Evolutionary conservation across 2,888 invertebrate species (phyloP).

Genomic region (Ptycholaimellus sp.): DNA sequence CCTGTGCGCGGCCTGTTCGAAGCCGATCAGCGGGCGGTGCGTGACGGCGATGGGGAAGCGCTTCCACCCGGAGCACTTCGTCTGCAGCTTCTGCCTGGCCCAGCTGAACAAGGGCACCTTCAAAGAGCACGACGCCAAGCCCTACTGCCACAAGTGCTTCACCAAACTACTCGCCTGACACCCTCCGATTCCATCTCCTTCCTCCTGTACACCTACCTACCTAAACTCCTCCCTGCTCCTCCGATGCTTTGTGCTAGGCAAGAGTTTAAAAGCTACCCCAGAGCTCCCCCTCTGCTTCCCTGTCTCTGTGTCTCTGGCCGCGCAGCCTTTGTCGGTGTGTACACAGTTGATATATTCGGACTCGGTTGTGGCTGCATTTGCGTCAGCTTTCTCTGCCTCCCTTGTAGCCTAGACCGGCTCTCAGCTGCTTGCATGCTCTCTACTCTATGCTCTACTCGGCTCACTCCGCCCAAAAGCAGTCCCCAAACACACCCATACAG

Average conservation of each 20-base stretch:
- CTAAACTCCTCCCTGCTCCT: neutral
- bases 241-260: too few species aligned
- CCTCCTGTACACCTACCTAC: neutral
- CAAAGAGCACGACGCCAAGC: slow-evolving; percentile 94
- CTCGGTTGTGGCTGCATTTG: neutral
- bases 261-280: neutral
- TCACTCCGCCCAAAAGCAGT: too few species aligned
- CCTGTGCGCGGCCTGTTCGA: slow-evolving; percentile 85
- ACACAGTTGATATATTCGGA: neutral
- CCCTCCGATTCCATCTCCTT: slow-evolving; percentile 21
- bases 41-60: slow-evolving; percentile 97
- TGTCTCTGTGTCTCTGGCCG: neutral
- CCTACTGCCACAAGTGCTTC: slow-evolving; percentile 91
- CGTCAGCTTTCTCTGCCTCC: neutral
- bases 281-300: neutral
- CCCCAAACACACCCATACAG: too few species aligned
- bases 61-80: slow-evolving; percentile 97
- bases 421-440: too few species aligned
- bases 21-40: slow-evolving; percentile 65
- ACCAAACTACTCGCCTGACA: slow-evolving; percentile 75
- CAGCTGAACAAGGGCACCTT: slow-evolving; percentile 96
- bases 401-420: too few species aligned
- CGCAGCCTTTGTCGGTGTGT: neutral
- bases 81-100: slow-evolving; percentile 92
- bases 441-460: too few species aligned